Evolutionary conservation across 2,888 invertebrate species (phyloP).

Genomic region (Drosophila phalerata): DNA sequence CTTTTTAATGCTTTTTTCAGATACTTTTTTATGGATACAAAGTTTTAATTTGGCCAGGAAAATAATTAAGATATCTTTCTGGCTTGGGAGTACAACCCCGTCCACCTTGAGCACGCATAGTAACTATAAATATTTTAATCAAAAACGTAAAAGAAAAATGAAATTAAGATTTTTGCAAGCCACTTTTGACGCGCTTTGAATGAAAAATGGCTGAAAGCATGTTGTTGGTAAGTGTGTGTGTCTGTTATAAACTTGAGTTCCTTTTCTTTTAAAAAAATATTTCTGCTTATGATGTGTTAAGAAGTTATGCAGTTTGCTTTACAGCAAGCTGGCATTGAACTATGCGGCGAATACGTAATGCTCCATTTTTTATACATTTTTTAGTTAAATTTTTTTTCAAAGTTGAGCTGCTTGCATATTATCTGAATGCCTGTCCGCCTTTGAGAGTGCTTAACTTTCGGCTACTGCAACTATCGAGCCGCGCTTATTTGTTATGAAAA

Average conservation of each 20-base stretch:
- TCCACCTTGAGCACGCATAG: slow-evolving; percentile 29
- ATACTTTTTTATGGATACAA: slow-evolving; percentile 25
- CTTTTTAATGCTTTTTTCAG: slow-evolving; percentile 5
- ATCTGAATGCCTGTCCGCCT: slow-evolving; percentile 56
- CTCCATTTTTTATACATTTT: slow-evolving; percentile 14
- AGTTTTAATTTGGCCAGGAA: slow-evolving; percentile 45
- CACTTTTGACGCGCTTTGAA: slow-evolving; percentile 18
- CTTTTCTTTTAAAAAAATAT: slow-evolving; percentile 27
- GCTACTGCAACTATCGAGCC: slow-evolving; percentile 71
- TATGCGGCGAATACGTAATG: slow-evolving; percentile 44
- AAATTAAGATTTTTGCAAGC: slow-evolving; percentile 22
- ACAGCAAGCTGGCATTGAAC: slow-evolving; percentile 60
- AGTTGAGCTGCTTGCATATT: slow-evolving; percentile 63
- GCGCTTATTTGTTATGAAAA: slow-evolving; percentile 73
- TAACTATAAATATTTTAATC: slow-evolving; percentile 65
- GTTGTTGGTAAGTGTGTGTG: slow-evolving; percentile 8
- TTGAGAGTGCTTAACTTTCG: slow-evolving; percentile 66
- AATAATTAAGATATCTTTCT: slow-evolving; percentile 63
- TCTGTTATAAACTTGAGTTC: slow-evolving; percentile 33
- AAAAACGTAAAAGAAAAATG: slow-evolving; percentile 35
- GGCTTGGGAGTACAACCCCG: slow-evolving; percentile 4
- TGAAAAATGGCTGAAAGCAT: slow-evolving; percentile 39
- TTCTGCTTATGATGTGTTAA: slow-evolving; percentile 56
- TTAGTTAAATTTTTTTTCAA: slow-evolving; percentile 15
- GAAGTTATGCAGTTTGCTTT: slow-evolving; percentile 44